Percentiles rank a stretch among this genome's conserved stretches.
These are phyloP conservation scores for Miichthys miiuy DNA, from an alignment of 2,797 vertebrate species.

Conservation along the genomic window DNA sequence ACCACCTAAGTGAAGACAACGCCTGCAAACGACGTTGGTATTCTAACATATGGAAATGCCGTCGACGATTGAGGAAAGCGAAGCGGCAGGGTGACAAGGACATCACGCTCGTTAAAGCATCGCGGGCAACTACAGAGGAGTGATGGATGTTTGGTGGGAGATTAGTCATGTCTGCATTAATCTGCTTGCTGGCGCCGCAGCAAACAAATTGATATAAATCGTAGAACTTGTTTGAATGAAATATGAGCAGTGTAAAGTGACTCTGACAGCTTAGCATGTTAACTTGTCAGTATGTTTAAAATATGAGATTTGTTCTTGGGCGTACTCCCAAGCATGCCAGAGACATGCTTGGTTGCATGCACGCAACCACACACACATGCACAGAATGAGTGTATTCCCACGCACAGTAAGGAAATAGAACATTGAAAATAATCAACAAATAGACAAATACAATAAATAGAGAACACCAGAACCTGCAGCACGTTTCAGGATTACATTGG, in stretches of 20 bases:
- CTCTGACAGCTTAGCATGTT: conserved; percentile 25
- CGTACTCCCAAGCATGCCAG: not conserved
- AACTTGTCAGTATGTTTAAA: conserved; percentile 10
- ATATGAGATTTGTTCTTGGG: conserved; percentile 16
- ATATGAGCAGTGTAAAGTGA: conserved; percentile 20
- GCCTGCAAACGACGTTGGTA: not conserved
- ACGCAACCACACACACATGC: not conserved
- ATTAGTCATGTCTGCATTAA: conserved; percentile 54
- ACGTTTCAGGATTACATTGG: not conserved
- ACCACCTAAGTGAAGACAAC: conserved; percentile 3
- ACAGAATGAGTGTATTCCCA: not conserved
- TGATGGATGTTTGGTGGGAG: conserved; percentile 41
- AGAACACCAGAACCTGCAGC: not conserved
- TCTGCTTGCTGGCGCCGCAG: not conserved
- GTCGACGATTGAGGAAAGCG: not conserved
- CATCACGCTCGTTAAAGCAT: conserved; percentile 53
- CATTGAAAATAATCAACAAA: not conserved
- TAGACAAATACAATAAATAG: not conserved
- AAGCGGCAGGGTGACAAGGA: conserved; percentile 44
- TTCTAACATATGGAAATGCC: conserved; percentile 49
- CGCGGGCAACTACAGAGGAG: conserved; percentile 21
- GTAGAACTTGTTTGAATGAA: conserved; percentile 20
- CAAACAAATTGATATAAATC: conserved; percentile 40
- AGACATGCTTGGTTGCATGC: not conserved
- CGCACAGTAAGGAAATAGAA: not conserved